A percentile compares a stretch with the other conserved stretches of the same genome.
phyloP scores from a whole-genome alignment of 1,140 invertebrate genomes.

The Brachionus sp. region DNA sequence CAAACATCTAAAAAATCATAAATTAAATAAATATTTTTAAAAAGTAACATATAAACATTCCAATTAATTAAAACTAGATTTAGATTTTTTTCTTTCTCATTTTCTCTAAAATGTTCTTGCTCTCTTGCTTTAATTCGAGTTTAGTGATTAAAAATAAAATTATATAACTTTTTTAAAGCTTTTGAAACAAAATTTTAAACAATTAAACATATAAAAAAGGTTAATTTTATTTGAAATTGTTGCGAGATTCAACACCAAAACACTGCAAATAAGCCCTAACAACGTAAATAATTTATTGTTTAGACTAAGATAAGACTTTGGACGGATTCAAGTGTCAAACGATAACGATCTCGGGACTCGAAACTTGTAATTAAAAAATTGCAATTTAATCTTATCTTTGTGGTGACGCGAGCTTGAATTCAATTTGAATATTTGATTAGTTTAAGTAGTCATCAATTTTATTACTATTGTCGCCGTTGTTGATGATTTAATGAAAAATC shows the following conservation, averaged over 20 bases:
- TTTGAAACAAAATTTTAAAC: background rate
- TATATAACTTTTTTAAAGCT: background rate
- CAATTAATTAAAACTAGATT: background rate
- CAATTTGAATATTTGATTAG: slow-evolving; percentile 35
- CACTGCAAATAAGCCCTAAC: background rate
- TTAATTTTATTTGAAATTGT: background rate
- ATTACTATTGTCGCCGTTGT: background rate
- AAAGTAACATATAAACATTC: background rate
- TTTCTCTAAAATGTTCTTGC: background rate
- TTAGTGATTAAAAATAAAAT: background rate
- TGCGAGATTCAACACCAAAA: background rate
- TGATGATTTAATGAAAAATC: slow-evolving; percentile 35
- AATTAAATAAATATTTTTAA: too few species aligned
- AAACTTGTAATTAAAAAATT: slow-evolving; percentile 3
- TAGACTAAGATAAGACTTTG: background rate
- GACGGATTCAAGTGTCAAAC: slow-evolving; percentile 17
- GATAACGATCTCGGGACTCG: background rate
- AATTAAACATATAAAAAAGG: background rate
- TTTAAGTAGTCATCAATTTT: slow-evolving; percentile 35
- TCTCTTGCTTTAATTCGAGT: background rate
- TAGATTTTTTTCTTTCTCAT: background rate
- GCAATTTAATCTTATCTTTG: slow-evolving; percentile 12
- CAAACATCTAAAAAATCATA: background rate
- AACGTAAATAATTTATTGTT: background rate
- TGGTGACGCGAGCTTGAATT: background rate